Evolutionary conservation across 1,140 invertebrate species (phyloP).

Genomic region (Zeugodacus cucurbitae): DNA sequence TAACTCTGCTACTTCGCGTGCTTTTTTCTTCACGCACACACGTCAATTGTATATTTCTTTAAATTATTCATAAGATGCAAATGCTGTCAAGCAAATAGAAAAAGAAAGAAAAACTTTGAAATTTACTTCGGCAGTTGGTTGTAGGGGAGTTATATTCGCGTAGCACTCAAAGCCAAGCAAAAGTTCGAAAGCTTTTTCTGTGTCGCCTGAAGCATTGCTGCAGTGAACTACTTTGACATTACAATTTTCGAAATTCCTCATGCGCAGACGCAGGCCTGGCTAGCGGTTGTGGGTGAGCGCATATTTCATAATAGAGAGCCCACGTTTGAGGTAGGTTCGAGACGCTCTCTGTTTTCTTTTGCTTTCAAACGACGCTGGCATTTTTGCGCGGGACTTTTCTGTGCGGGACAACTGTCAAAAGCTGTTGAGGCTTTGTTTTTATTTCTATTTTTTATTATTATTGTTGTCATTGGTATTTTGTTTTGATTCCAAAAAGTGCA

Average conservation of each 20-base stretch:
- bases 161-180: too few relatives aligned
- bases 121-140: background rate
- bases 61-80: background rate
- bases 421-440: background rate
- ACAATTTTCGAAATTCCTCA: background rate
- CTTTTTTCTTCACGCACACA: background rate
- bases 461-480: background rate
- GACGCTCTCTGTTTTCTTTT: conserved; percentile 19
- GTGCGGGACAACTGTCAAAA: background rate
- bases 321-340: background rate
- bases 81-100: background rate
- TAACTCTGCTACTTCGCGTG: background rate
- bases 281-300: background rate
- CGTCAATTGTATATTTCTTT: background rate
- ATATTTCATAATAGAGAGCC: too few relatives aligned
- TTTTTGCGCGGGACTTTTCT: background rate
- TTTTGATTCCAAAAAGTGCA: background rate
- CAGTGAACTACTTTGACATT: background rate
- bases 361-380: background rate
- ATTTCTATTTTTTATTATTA: background rate
- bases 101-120: background rate
- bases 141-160: too few relatives aligned
- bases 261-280: conserved; percentile 24
- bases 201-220: too few relatives aligned
- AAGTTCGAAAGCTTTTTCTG: too few relatives aligned